Evolutionary conservation across 2,797 vertebrate species (phyloP).

Genomic region (Todus mexicanus): DNA sequence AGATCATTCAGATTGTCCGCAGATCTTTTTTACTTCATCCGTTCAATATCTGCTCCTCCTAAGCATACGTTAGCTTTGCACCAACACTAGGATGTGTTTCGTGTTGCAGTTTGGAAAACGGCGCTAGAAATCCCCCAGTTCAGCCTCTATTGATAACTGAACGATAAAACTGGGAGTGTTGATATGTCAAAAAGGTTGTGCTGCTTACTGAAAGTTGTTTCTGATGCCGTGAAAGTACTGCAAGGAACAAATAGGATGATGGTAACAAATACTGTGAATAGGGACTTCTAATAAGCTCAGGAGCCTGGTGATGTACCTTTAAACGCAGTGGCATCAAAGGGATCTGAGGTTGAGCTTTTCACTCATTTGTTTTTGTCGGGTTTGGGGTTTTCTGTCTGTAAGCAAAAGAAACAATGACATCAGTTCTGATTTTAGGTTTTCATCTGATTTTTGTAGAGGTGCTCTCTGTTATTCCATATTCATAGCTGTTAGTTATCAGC

Average conservation of each 20-base stretch:
- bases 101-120: not conserved
- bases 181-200: not conserved
- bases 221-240: not conserved
- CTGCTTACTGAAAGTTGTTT: not conserved
- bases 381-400: not conserved
- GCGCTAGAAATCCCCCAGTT: not conserved
- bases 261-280: not conserved
- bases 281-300: not conserved
- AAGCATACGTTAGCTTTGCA: not conserved
- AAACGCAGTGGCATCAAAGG: not conserved
- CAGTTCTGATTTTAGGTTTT: not conserved
- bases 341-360: not conserved
- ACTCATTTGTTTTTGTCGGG: not conserved
- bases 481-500: not conserved
- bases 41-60: not conserved
- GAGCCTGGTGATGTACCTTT: not conserved
- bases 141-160: not conserved
- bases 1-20: not conserved
- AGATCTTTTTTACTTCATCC: not conserved
- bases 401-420: not conserved
- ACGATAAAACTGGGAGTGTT: not conserved
- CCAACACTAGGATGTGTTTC: not conserved
- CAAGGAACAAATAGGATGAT: not conserved
- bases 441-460: not conserved
- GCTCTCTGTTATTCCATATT: not conserved